Evolutionary conservation across 2,113 vertebrate species (phyloP), one percentile per base, ranked within the genome.

Genomic region (Conger conger): DNA sequence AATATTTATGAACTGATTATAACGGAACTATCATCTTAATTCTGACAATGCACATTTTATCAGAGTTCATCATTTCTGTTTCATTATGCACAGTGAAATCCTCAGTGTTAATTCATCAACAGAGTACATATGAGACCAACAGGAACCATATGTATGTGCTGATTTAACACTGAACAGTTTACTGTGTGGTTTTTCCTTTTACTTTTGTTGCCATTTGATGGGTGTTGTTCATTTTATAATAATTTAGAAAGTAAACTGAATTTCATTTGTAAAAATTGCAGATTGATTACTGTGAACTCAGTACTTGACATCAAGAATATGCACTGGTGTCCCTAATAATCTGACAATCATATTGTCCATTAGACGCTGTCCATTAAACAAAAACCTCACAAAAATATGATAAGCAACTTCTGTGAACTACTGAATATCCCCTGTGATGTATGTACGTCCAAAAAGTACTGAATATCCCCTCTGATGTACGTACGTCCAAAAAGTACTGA

Each of bases 1-100:
- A 81, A 84, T 79, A 85, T 79, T 37, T 40, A 84, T 54, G 54
- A 42, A 85, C 35, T 57, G 78, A 63, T 33, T 23, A 40, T 11
- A 37, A 63, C 13, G 68, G 1, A 2, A 13, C 27, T 33, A 13
- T 13, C 68, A 17, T 73, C 27, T 33, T 73, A 13, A 23, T 33
- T 33, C 27, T 33, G 3, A 15, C n/a, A 33, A 1, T 73, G 68
- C 15, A 73, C 18, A 73, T 73, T n/a, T 33, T 8, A 3, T n/a
- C 1, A 13, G 27, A 11, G 1, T 73, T 73, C 9, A 73, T 30
- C 5, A 73, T 30, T 27, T 73, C 9, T 73, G 68, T 33, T 73
- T 73, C n/a, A 68, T 42, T n/a, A 68, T n/a, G n/a, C n/a, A n/a
- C n/a, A n/a, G n/a, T n/a, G n/a, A n/a, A n/a, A n/a, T n/a, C n/a